phyloP scores from a whole-genome alignment of 2,888 invertebrate species.

The Protonemura montana region DNA sequence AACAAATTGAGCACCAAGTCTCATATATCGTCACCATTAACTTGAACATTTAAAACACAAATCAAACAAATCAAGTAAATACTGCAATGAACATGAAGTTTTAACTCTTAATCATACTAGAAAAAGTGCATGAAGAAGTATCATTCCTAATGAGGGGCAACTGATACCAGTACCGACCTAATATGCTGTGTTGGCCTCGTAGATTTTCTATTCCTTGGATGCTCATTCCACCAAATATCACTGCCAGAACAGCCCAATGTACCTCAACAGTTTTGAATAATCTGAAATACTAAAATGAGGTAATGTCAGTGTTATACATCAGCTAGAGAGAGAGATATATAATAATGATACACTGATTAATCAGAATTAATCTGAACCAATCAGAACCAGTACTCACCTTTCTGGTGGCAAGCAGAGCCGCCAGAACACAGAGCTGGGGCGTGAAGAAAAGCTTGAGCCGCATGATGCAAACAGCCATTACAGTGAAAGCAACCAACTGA shows the following conservation, averaged over 20 bases:
- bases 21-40: no score
- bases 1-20: no score
- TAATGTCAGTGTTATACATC: no score
- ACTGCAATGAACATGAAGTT: no score
- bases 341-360: background rate
- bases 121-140: no score
- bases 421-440: conserved; percentile 78
- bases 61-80: no score
- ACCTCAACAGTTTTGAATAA: conserved; percentile 57
- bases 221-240: conserved; percentile 65
- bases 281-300: conserved; percentile 55
- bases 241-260: conserved; percentile 60
- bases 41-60: no score
- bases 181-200: conserved; percentile 61
- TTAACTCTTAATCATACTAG: no score
- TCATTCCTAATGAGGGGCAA: no score
- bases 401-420: conserved; percentile 70
- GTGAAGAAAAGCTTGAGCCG: conserved; percentile 79
- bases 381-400: conserved; percentile 57
- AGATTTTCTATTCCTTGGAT: conserved; percentile 63
- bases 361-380: background rate
- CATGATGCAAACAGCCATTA: conserved; percentile 81
- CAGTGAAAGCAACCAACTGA: conserved; percentile 73
- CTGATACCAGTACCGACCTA: conserved; percentile 55
- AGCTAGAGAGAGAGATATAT: no score